phyloP scores from a whole-genome alignment of 2,113 vertebrate species.

The Trematocara marginatum region DNA sequence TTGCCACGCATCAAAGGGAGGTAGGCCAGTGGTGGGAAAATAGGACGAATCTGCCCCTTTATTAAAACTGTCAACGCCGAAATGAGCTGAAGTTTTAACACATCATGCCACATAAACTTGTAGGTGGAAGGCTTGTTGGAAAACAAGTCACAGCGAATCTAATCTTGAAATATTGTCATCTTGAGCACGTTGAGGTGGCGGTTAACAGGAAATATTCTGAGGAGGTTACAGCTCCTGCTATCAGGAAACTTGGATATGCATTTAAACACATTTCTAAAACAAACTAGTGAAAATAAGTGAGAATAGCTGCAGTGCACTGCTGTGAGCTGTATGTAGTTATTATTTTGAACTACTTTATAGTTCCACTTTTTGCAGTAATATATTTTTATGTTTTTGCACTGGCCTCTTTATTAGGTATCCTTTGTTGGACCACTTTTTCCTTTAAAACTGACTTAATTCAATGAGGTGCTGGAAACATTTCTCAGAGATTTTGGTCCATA shows the following conservation, averaged over 20 bases:
- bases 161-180: not conserved
- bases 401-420: not conserved
- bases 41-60: not conserved
- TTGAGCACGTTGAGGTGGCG: no score
- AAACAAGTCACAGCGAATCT: not conserved
- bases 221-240: not conserved
- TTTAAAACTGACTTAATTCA: not conserved
- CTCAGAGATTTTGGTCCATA: not conserved
- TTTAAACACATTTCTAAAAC: not conserved
- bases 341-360: not conserved
- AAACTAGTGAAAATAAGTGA: not conserved
- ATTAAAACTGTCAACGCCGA: not conserved
- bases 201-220: not conserved
- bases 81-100: not conserved
- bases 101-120: not conserved
- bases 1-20: not conserved
- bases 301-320: not conserved
- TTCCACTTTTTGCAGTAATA: not conserved
- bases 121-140: not conserved
- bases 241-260: not conserved
- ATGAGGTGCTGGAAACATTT: not conserved
- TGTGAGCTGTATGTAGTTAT: not conserved
- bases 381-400: not conserved
- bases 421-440: not conserved
- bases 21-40: not conserved